Conservation (phyloP, 2,888 invertebrate species). For the Ormyrus rosae region DNA sequence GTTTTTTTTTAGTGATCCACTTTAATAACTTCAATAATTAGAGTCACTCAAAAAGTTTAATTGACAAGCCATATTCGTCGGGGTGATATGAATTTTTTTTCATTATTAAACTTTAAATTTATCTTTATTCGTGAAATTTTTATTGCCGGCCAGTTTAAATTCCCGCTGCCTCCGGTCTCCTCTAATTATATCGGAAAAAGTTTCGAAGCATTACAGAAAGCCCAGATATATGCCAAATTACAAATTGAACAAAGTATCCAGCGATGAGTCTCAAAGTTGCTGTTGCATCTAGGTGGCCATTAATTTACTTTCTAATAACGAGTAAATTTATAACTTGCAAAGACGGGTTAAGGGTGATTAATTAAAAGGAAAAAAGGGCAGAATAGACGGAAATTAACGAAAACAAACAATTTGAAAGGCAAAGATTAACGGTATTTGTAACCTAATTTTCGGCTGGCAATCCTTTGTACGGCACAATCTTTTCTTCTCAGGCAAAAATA, state of each 20-base stretch:
- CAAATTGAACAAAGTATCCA: conserved; percentile 17
- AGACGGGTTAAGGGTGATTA: conserved; percentile 19
- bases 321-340: conserved; percentile 34
- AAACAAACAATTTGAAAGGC: conserved; percentile 10
- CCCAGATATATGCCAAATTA: background rate
- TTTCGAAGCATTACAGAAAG: background rate
- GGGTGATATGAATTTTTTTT: background rate
- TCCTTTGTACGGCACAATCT: conserved; percentile 16
- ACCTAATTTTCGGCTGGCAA: conserved; percentile 46
- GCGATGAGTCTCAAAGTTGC: conserved; percentile 4
- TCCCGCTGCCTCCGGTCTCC: too few relatives aligned
- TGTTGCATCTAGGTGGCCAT: background rate
- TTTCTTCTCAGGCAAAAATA: conserved; percentile 24
- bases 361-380: background rate
- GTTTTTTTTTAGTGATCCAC: too few relatives aligned
- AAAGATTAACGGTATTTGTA: conserved; percentile 18
- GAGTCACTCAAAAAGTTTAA: too few relatives aligned
- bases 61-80: too few relatives aligned
- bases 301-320: conserved; percentile 36
- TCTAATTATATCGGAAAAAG: conserved; percentile 4
- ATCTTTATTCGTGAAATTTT: background rate
- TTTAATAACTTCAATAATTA: too few relatives aligned
- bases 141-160: background rate
- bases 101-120: background rate
- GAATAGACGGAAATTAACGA: conserved; percentile 22